phyloP scores from a whole-genome alignment of 1,140 invertebrate genomes.

The Bombus turneri region DNA sequence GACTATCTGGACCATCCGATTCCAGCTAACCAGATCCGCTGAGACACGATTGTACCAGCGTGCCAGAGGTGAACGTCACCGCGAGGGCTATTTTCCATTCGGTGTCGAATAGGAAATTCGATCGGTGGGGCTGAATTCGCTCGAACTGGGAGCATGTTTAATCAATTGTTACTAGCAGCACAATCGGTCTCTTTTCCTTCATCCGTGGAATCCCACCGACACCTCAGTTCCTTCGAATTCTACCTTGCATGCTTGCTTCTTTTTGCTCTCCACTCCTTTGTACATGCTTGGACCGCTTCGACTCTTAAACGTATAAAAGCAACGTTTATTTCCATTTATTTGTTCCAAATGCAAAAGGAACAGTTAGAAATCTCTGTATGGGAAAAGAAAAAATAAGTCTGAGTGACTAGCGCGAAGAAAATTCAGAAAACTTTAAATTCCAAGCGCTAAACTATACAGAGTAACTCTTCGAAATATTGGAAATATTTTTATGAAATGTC shows the following conservation, averaged over 20 bases:
- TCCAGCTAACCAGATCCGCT: conserved; percentile 41
- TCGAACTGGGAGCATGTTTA: conserved; percentile 27
- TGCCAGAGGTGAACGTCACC: conserved; percentile 2
- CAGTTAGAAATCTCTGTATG: no score
- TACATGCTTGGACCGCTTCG: neutral
- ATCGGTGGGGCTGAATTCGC: neutral
- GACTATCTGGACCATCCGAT: conserved; percentile 27
- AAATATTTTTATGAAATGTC: no score
- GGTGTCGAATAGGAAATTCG: conserved; percentile 48
- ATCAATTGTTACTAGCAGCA: conserved; percentile 38
- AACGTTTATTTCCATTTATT: neutral
- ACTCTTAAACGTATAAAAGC: no score
- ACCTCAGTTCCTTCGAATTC: neutral
- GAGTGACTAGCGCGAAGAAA: no score
- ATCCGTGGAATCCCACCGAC: neutral
- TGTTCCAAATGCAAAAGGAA: no score
- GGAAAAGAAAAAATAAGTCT: no score
- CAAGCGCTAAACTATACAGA: no score
- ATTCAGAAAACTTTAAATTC: no score
- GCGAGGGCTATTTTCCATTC: conserved; percentile 42
- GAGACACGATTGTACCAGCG: conserved; percentile 25
- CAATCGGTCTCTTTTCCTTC: conserved; percentile 29
- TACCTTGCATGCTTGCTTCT: no score
- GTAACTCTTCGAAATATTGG: no score
- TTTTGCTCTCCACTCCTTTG: neutral